Evolutionary conservation across 2,888 invertebrate genomes (phyloP), one percentile per base, ranked within the genome.

Genomic region (Mimas tiliae): DNA sequence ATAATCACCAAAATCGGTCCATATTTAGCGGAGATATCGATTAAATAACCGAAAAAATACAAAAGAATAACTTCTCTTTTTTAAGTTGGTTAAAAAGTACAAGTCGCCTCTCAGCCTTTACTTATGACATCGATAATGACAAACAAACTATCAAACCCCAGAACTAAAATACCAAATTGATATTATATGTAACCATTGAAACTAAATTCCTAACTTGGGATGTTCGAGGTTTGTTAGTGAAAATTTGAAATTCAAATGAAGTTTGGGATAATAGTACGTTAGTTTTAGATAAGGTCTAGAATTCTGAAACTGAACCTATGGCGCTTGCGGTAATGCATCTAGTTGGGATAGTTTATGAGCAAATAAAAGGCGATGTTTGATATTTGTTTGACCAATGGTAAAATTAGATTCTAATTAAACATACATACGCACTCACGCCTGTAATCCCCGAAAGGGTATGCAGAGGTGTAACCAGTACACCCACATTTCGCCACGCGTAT

Each of bases 201-300:
- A 34, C 55, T 19, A 6, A 58, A 38, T 11, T 19, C 12, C 58
- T 3, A 58, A 42, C 19, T 42, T 58, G 42, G 58, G 4, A 38
- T 19, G 16, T 19, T 38, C 19, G 9, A 19, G 38, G 19, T 16
- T 58, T 58, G 47, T 50, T 64, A 62, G 27, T 53, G 58, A 63
- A 53, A 51, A 63, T 64, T 66, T 64, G 52, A 62, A 58, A 42
- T 58, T 42, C 58, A 58, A 4, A 42, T 58, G 42, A 9, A 58
- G 19, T 58, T 58, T n/a, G 53, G 14, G n/a, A 19, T 8, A 19
- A 19, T 4, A 38, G 14, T 16, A 55, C 38, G 19, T 34, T 42
- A 42, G 58, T 58, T 58, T 58, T 42, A 42, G 58, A 58, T 58
- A 42, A 21, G 42, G 19, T 34, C 19, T 58, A 12, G 38, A 58